Evolutionary conservation across 35 echinoderm and acorn worm species (phyloP), one percentile per base, ranked within the genome.

Genomic region (Eucidaris tribuloides): DNA sequence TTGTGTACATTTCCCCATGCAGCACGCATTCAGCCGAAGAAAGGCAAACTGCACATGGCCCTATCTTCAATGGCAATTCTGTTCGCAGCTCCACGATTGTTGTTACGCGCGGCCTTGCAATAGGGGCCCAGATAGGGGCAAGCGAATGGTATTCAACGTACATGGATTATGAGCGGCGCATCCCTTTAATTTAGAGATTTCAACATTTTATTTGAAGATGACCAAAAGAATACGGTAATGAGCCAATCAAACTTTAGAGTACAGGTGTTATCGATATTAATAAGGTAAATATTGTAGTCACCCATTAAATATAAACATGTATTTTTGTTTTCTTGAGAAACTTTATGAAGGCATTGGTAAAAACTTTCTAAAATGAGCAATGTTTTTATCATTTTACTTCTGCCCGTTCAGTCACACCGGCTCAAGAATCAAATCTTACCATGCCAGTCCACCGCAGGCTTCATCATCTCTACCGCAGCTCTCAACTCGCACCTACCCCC

Each of bases 351-450:
- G 4, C 0, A 58, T 27, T 4, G 20, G 55, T 14, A 54, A 58
- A 58, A 4, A 19, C 55, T 14, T 27, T 27, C 6, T 19, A 0
- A 15, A 19, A 59, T 24, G 30, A 58, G 28, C 28, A 58, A 59
- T 4, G 18, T n/a, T 84, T 32, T 49, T 96, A 20, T 83, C 37
- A 32, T 32, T 29, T 32, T 63, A 31, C 1, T 64, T 64, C 90
- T 78, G 93, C 91, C n/a, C n/a, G n/a, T 64, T 1, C 52, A 91
- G 88, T 50, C 76, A 92, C 39, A 76, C 84, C 6, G 78, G 50
- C 34, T 91, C 88, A 20, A 65, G 85, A 43, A 64, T 64, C 45
- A 91, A 89, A 55, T 85, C 89, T 4, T 81, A 72, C n/a, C 61
- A 65, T 14, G 31, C 63, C n/a, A 44, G 76, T 22, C 46, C 91